phyloP scores from a whole-genome alignment of 2,888 invertebrate genomes.

The Pandemis cinnamomeana region DNA sequence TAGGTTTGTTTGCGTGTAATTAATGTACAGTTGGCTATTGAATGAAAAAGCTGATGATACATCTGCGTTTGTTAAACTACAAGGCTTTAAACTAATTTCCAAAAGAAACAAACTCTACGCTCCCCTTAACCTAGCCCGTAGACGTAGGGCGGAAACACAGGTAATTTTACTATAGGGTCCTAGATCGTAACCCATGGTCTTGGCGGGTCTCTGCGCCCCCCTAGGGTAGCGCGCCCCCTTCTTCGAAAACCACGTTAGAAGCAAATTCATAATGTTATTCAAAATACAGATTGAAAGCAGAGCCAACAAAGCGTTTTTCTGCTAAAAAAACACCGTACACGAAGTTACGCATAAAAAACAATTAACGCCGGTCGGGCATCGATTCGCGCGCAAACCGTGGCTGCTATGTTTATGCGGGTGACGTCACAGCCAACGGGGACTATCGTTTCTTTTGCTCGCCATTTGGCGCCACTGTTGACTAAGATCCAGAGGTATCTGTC shows the following conservation, averaged over 20 bases:
- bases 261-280: constrained; percentile 1
- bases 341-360: constrained; percentile 42
- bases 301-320: constrained; percentile 10
- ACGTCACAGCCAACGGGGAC: constrained; percentile 46
- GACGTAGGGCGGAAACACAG: too few relatives aligned
- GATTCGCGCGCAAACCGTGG: constrained; percentile 46
- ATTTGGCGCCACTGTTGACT: too few relatives aligned
- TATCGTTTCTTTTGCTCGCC: too few relatives aligned
- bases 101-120: too few relatives aligned
- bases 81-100: too few relatives aligned
- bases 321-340: constrained; percentile 23
- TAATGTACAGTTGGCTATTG: background rate
- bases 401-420: constrained; percentile 49
- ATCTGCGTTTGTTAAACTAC: background rate
- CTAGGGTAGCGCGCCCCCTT: too few relatives aligned
- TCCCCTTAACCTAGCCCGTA: too few relatives aligned
- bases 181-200: too few relatives aligned
- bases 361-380: constrained; percentile 43
- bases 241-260: background rate
- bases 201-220: too few relatives aligned
- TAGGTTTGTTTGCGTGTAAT: background rate
- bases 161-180: too few relatives aligned
- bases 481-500: too few relatives aligned
- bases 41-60: too few relatives aligned
- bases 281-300: constrained; percentile 28